These are phyloP conservation scores for Lophura nycthemera DNA, from an alignment of 2,113 vertebrate species.

Conservation along the genomic window DNA sequence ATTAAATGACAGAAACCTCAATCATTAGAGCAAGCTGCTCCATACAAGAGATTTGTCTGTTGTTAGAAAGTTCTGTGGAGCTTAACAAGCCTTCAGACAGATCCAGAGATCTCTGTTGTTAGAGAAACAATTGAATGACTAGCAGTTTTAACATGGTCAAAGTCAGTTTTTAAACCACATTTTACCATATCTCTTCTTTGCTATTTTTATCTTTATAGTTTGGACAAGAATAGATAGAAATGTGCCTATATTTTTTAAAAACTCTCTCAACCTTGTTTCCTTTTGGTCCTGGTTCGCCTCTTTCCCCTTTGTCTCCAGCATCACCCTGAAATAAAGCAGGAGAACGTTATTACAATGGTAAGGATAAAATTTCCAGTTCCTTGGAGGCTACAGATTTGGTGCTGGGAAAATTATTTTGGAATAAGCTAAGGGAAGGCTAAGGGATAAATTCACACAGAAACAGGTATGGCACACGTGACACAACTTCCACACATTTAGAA, in stretches of 20 bases:
- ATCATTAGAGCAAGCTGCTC: neutral
- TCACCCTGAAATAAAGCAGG: constrained; percentile 61
- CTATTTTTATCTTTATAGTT: neutral
- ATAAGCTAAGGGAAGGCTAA: neutral
- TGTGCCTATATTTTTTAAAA: neutral
- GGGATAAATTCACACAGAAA: neutral
- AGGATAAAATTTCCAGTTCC: neutral
- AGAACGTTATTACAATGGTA: neutral
- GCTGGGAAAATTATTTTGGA: neutral
- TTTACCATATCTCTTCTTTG: neutral
- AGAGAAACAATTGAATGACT: neutral
- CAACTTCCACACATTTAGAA: neutral
- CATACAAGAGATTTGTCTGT: neutral
- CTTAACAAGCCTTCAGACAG: neutral
- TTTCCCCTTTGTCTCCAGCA: constrained; percentile 68
- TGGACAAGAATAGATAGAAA: neutral
- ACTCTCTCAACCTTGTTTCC: constrained; percentile 71
- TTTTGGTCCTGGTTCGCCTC: constrained; percentile 76
- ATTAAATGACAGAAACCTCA: neutral
- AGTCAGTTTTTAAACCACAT: neutral
- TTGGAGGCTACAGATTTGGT: neutral
- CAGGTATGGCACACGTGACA: neutral
- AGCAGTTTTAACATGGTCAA: neutral
- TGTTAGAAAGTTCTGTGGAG: neutral
- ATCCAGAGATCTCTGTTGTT: neutral